Percentiles rank a stretch among this genome's conserved stretches.
These are phyloP conservation scores for Andrena fulva DNA, from an alignment of 2,888 invertebrate species.

Conservation along the genomic window DNA sequence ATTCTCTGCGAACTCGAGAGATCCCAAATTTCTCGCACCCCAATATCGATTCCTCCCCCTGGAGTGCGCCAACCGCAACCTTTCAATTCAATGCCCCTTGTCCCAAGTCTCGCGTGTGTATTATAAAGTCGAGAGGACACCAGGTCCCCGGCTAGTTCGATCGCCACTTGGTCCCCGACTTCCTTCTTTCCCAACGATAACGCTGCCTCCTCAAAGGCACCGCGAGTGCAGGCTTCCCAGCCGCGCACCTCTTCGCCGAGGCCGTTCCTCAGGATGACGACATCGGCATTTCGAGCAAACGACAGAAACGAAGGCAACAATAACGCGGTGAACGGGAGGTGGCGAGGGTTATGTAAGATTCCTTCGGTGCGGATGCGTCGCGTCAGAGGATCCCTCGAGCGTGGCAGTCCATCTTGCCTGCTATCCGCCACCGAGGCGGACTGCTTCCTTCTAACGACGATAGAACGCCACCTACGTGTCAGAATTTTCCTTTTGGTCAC, in stretches of 20 bases:
- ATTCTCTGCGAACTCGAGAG: too few relatives aligned
- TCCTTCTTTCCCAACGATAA: neutral
- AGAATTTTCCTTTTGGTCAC: slow-evolving; percentile 63
- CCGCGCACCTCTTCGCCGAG: neutral
- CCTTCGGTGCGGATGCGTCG: slow-evolving; percentile 75
- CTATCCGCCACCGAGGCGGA: slow-evolving; percentile 44
- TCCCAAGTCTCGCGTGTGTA: neutral
- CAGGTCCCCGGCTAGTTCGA: neutral
- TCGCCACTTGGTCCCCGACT: neutral
- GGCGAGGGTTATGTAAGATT: slow-evolving; percentile 74
- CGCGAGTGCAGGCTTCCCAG: slow-evolving; percentile 18
- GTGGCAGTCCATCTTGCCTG: slow-evolving; percentile 71
- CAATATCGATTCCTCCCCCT: too few relatives aligned
- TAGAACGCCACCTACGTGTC: slow-evolving; percentile 60
- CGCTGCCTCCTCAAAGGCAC: neutral
- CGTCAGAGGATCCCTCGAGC: slow-evolving; percentile 76
- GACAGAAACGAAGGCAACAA: slow-evolving; percentile 68
- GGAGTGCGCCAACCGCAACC: too few relatives aligned
- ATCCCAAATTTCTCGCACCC: too few relatives aligned
- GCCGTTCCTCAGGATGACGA: slow-evolving; percentile 49
- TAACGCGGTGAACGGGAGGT: slow-evolving; percentile 65
- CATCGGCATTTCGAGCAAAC: slow-evolving; percentile 67
- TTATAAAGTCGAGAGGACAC: neutral
- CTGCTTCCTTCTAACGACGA: slow-evolving; percentile 61
- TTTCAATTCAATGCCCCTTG: neutral